Base-by-base conservation (phyloP, 2,797 vertebrate species). In the Dipus sagitta region DNA sequence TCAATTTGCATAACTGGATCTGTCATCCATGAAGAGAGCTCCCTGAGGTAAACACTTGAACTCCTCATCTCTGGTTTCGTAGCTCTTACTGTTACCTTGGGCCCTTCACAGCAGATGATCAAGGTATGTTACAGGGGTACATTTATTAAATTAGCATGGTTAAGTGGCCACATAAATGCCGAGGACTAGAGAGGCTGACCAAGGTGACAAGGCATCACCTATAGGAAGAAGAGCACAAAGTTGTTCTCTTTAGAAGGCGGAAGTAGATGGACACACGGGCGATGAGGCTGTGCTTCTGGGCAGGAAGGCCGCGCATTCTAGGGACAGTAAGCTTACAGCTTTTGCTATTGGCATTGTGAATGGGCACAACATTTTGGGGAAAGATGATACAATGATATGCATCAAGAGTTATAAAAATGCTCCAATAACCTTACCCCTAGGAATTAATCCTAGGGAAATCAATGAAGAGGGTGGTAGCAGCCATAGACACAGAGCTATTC, bases 1-100 rank as follows among this genome's bases (percentile, higher is more conserved):
- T 94, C 52, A 70, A 77, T 72, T 92, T 84, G 60, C 34, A 86
- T 75, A 93, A 89, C 77, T 65, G 75, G 8, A n/a, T 71, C 75
- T 94, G 14, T 21, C 52, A 85, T 78, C 38, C 7, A 32, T 28
- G 64, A 70, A 86, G 68, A 2, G 9, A 85, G 54, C 65, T 91
- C 83, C n/a, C 68, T 13, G 83, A 86, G 74, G 71, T 90, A 78
- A 88, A 84, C 47, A 23, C 62, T 71, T 64, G 8, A 15, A 42
- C 24, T 62, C 30, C 38, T 82, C 52, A 47, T 88, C 77, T 91
- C 71, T 68, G 85, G 71, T 34, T 83, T 70, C 4, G 1, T 5
- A 74, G 64, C 32, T 68, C 30, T 93, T 84, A 58, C 32, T 24
- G n/a, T 54, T 58, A 83, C 42, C 81, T n/a, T 34, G 83, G 74